phyloP scores from a whole-genome alignment of 2,113 vertebrate genomes.

The Xiphias gladius region DNA sequence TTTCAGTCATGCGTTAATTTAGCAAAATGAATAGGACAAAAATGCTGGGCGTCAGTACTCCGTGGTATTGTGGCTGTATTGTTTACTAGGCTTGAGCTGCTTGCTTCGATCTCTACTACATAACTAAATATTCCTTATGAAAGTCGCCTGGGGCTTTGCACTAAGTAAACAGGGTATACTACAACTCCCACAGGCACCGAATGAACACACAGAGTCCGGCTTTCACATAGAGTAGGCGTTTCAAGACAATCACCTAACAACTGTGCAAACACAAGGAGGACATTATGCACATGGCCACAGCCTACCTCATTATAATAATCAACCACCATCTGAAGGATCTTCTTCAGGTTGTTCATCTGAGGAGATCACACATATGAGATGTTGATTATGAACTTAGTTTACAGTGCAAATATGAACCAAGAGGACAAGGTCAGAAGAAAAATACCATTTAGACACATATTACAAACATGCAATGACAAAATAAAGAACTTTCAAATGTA shows the following conservation, averaged over 20 bases:
- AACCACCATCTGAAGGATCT: constrained; percentile 95
- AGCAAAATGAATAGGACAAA: not conserved
- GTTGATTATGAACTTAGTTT: not conserved
- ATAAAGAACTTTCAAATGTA: not conserved
- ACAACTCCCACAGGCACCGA: not conserved
- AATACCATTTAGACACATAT: not conserved
- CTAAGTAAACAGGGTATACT: not conserved
- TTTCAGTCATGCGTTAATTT: not conserved
- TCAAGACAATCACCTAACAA: not conserved
- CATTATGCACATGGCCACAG: not conserved
- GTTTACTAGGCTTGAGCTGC: not conserved
- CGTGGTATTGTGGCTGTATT: not conserved
- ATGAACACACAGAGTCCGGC: not conserved
- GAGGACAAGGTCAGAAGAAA: not conserved
- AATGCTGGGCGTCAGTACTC: not conserved
- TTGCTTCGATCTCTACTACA: constrained; percentile 17
- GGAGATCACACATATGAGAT: constrained; percentile 30
- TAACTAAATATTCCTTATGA: not conserved
- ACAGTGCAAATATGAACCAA: not conserved
- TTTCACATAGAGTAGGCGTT: not conserved
- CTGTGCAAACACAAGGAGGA: not conserved
- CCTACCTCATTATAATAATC: constrained; percentile 97
- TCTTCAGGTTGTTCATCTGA: constrained; percentile 97
- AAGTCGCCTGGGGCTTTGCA: not conserved
- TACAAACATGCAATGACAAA: constrained; percentile 1